phyloP scores from a whole-genome alignment of 2,888 invertebrate genomes.

The Macropis europaea region DNA sequence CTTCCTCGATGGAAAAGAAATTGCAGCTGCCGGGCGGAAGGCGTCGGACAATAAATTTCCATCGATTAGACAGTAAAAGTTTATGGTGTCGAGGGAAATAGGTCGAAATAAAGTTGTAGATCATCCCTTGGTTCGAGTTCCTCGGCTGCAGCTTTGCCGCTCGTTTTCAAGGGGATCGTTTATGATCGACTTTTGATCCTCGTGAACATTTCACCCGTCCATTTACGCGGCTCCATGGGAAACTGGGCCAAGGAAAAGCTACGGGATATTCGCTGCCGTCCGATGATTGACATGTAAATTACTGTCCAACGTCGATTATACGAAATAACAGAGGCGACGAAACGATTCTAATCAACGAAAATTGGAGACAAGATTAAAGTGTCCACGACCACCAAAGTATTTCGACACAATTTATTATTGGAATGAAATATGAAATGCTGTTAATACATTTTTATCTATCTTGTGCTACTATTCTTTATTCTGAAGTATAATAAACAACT shows the following conservation, averaged over 20 bases:
- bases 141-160: background rate
- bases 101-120: background rate
- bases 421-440: too few species aligned
- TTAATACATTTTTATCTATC: too few species aligned
- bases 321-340: too few species aligned
- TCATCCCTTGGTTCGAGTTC: background rate
- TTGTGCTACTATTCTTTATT: too few species aligned
- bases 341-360: too few species aligned
- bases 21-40: background rate
- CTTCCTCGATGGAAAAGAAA: background rate
- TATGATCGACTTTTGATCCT: background rate
- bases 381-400: too few species aligned
- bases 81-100: background rate
- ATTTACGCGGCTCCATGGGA: background rate
- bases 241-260: conserved; percentile 7
- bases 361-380: too few species aligned
- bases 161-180: background rate
- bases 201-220: background rate
- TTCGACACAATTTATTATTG: too few species aligned
- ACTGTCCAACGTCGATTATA: background rate
- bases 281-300: conserved; percentile 16
- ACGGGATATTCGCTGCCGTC: background rate
- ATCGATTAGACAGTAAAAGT: conserved; percentile 14
- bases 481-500: too few species aligned
- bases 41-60: background rate